These are phyloP conservation scores for Sorex fumeus DNA, from an alignment of 2,113 vertebrate genomes.

Conservation along the genomic window DNA sequence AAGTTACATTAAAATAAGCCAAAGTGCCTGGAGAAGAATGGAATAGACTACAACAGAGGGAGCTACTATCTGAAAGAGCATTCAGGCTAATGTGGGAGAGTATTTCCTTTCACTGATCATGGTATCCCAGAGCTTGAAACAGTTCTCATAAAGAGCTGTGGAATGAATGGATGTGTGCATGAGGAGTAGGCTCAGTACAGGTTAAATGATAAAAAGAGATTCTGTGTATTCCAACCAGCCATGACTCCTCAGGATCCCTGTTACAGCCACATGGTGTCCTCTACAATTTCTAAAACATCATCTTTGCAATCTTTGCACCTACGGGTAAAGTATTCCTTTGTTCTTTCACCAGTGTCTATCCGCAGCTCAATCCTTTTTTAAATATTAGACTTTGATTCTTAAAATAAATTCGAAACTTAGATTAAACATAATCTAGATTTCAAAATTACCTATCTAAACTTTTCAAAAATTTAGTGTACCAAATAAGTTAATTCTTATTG, in stretches of 20 bases:
- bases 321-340: slow-evolving; percentile 15
- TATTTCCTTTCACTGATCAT: neutral
- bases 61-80: neutral
- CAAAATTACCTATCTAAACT: too few relatives aligned
- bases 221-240: too few relatives aligned
- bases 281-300: slow-evolving; percentile 41
- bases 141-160: neutral
- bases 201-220: neutral
- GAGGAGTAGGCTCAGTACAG: neutral
- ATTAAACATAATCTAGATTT: too few relatives aligned
- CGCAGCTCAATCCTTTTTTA: neutral
- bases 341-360: slow-evolving; percentile 17
- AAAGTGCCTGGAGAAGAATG: neutral
- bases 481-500: too few relatives aligned
- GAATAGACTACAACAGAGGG: neutral
- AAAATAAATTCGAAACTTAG: too few relatives aligned
- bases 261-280: neutral
- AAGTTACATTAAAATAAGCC: slow-evolving; percentile 29
- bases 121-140: neutral
- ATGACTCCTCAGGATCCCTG: too few relatives aligned
- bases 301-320: slow-evolving; percentile 34
- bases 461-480: too few relatives aligned
- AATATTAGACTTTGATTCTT: too few relatives aligned
- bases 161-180: neutral
- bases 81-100: neutral